phyloP scores from a whole-genome alignment of 2,888 invertebrate genomes.

The Agrypnus murinus region DNA sequence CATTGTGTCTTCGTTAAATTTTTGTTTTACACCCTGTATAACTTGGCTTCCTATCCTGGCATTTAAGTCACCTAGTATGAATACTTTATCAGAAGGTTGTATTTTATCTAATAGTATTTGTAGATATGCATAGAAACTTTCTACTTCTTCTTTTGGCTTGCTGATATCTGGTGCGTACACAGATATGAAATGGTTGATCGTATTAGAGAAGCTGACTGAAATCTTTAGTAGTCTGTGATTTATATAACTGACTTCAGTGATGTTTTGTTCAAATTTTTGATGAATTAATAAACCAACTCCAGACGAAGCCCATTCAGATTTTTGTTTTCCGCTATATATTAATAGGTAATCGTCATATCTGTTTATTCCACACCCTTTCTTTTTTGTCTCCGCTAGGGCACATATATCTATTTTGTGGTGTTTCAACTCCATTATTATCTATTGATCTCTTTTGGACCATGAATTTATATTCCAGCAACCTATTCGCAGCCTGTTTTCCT shows the following conservation, averaged over 20 bases:
- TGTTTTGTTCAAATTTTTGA: not conserved
- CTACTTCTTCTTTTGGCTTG: constrained; percentile 11
- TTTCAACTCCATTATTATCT: constrained; percentile 15
- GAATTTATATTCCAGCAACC: constrained; percentile 1
- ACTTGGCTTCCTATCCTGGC: constrained; percentile 3
- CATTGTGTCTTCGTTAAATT: constrained; percentile 4
- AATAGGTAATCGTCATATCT: not conserved
- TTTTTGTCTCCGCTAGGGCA: constrained; percentile 9
- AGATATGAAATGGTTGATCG: constrained; percentile 1
- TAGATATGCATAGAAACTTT: not conserved
- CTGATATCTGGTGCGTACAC: not conserved
- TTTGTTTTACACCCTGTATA: not conserved
- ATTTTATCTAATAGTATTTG: not conserved
- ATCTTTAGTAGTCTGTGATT: constrained; percentile 4
- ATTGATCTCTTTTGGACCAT: not conserved
- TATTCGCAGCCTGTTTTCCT: too few species aligned
- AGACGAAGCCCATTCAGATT: not conserved
- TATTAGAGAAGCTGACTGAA: not conserved
- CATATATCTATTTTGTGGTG: constrained; percentile 14
- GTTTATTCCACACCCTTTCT: constrained; percentile 11
- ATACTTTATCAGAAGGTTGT: constrained; percentile 8
- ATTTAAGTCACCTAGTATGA: too few species aligned
- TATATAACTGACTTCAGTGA: not conserved
- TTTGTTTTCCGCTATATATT: constrained; percentile 9
- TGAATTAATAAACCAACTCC: constrained; percentile 1